Conservation (phyloP, 1,140 invertebrate species). For the Matsumurasca onukii region DNA sequence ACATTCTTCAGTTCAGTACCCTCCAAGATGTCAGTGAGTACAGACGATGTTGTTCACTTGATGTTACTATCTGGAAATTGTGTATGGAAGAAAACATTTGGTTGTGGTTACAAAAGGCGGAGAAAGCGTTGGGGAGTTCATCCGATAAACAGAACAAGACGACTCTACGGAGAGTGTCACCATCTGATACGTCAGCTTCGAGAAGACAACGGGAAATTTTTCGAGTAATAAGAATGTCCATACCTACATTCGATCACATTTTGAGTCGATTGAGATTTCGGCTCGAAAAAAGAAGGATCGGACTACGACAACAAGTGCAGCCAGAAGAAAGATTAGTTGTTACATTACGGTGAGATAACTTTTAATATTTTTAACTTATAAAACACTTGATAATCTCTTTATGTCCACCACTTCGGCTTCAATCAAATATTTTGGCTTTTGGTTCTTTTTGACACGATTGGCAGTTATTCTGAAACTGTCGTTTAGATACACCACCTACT, state of each 20-base stretch:
- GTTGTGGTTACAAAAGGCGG: not conserved
- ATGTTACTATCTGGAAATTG: too few species aligned
- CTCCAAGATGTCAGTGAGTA: too few species aligned
- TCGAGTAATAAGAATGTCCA: not conserved
- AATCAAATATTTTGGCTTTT: too few species aligned
- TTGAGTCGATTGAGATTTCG: not conserved
- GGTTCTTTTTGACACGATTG: too few species aligned
- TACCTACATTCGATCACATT: not conserved
- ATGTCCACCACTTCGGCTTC: not conserved
- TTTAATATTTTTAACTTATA: too few species aligned
- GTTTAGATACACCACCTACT: not conserved
- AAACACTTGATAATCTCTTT: too few species aligned
- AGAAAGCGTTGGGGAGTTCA: not conserved
- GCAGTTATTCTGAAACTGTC: too few species aligned
- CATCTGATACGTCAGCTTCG: not conserved
- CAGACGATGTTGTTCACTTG: too few species aligned
- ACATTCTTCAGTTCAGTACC: too few species aligned
- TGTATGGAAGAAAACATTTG: too few species aligned
- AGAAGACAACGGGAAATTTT: not conserved
- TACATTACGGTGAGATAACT: slow-evolving; percentile 3
- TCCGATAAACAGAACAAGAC: not conserved
- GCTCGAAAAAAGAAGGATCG: not conserved
- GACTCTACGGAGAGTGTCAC: not conserved
- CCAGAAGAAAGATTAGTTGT: slow-evolving; percentile 3
- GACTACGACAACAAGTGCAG: not conserved